phyloP scores from a whole-genome alignment of 1,140 invertebrate species.

The Acyrthosiphon pisum region DNA sequence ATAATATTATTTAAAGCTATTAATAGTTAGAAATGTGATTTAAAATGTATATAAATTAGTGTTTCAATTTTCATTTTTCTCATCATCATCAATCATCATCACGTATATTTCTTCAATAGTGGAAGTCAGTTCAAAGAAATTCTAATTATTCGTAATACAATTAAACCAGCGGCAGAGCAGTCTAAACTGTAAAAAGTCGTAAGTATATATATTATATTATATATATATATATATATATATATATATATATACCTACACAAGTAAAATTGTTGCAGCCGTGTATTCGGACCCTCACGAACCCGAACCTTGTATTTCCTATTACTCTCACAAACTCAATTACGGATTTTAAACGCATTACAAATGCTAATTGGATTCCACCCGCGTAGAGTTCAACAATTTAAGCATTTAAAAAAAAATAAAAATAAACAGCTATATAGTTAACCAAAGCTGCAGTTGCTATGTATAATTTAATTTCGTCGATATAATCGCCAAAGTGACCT shows the following conservation, averaged over 20 bases:
- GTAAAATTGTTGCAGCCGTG: not conserved
- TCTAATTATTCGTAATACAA: not conserved
- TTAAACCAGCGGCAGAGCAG: not conserved
- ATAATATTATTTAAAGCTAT: not conserved
- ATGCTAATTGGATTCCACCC: constrained; percentile 8
- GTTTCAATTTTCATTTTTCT: not conserved
- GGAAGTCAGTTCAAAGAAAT: not conserved
- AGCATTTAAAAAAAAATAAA: not conserved
- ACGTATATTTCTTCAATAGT: not conserved
- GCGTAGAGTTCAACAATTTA: not conserved
- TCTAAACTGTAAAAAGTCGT: not conserved
- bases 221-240: not conserved
- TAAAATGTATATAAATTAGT: not conserved
- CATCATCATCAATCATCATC: not conserved
- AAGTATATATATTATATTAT: not conserved
- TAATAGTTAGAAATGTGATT: not conserved
- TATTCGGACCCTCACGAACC: not conserved
- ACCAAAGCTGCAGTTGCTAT: not conserved
- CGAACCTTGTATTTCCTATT: not conserved
- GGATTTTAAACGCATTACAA: constrained; percentile 16
- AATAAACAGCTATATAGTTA: not conserved
- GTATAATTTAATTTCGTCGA: constrained; percentile 9
- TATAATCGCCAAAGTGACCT: not conserved
- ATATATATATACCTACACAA: not conserved
- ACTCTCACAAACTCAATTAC: not conserved